Conservation (phyloP, 2,888 invertebrate genomes). For the Drosophila kokeensis region DNA sequence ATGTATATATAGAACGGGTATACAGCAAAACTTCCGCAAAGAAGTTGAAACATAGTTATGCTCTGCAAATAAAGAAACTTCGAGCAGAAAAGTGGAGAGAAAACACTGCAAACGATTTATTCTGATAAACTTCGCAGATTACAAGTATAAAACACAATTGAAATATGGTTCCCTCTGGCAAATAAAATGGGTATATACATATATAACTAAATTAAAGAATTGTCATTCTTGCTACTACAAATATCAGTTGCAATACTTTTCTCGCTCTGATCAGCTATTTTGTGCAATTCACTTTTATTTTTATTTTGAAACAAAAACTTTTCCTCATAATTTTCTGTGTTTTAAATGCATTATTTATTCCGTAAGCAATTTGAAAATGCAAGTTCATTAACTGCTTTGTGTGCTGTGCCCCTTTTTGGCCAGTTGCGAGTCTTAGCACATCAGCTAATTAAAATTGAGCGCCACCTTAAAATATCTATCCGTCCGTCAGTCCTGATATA, state of each 20-base stretch:
- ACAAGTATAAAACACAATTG: not conserved
- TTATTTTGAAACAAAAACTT: not conserved
- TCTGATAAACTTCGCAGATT: not conserved
- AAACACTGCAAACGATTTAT: conserved; percentile 1
- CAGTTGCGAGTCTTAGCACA: conserved; percentile 4
- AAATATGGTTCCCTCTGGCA: not conserved
- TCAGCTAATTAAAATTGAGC: conserved; percentile 41
- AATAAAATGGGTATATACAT: not conserved
- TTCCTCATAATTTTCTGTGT: not conserved
- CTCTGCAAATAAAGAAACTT: conserved; percentile 16
- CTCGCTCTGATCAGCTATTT: not conserved
- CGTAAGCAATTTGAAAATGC: not conserved
- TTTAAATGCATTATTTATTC: not conserved
- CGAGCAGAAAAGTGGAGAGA: not conserved
- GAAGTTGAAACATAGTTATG: conserved; percentile 35
- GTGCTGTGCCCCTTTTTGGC: conserved; percentile 4
- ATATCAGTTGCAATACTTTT: not conserved
- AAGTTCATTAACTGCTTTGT: not conserved
- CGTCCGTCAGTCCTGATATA: conserved; percentile 6
- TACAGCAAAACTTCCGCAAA: conserved; percentile 26
- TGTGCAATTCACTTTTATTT: not conserved
- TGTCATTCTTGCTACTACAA: not conserved
- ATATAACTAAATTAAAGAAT: not conserved
- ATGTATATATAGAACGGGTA: conserved; percentile 4
- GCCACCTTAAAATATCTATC: conserved; percentile 4